Base-by-base conservation (phyloP, 2,888 invertebrate genomes). In the Orchestes rusci region DNA sequence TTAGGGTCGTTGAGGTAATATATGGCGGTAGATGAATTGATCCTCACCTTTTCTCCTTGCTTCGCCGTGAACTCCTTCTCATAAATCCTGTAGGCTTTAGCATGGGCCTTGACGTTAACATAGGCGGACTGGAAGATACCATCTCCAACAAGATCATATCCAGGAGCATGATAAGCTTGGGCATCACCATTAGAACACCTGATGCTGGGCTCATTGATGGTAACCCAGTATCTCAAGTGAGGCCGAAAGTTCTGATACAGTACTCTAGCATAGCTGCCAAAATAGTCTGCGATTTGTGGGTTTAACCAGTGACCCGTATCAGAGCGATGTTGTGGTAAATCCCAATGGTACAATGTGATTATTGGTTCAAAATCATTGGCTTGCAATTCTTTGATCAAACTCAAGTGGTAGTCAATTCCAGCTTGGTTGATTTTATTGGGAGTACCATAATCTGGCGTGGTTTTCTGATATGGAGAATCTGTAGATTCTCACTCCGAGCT, bases 401-500 rank as follows among this genome's bases (percentile, higher is more conserved):
- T n/a, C n/a, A n/a, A n/a, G 20, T 47, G 43, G 16, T 43, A 35
- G 17, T 43, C 43, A 10, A 47, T 28, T 16, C 47, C 47, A 23
- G 33, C 47, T 23, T 47, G 47, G 23, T 39, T 47, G 3, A 29
- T 39, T 16, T 28, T 19, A 16, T 37, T 42, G 15, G 38, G 23
- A 16, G 23, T 23, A 16, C 42, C 46, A 34, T n/a, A n/a, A 12
- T 73, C 75, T 0, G 87, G 85, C 52, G 88, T 66, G 32, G 89
- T 72, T 37, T 89, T 71, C 0, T 1, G 85, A 77, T 55, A 84
- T 71, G 1, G 83, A 84, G 63, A 84, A 84, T 27, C 84, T 72
- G 27, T 17, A 52, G 47, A 79, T 74, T 53, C 79, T 68, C 0
- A 79, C 80, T 8, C 79, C 77, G 3, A 82, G 63, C 49, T 79